phyloP scores from a whole-genome alignment of 2,888 invertebrate species.

The Celastrina argiolus region DNA sequence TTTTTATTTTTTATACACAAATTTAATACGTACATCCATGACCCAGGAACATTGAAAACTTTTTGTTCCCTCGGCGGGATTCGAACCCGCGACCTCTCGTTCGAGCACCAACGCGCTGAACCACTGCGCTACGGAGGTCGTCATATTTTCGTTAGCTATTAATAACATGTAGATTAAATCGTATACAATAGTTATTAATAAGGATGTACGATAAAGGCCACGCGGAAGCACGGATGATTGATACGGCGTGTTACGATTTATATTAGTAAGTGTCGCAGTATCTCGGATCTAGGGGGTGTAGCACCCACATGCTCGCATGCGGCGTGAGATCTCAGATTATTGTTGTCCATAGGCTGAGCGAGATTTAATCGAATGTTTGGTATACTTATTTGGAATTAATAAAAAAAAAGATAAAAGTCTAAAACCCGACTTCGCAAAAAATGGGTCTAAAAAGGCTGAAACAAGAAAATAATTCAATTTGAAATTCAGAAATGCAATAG shows the following conservation, averaged over 20 bases:
- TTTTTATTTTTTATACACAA: no score
- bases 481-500: no score
- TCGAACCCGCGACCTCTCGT: no score
- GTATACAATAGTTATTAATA: not conserved
- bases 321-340: not conserved
- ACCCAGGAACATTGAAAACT: no score
- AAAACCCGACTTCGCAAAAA: no score
- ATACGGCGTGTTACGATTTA: not conserved
- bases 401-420: no score
- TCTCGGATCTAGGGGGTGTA: not conserved
- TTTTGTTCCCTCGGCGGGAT: no score
- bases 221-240: constrained; percentile 4
- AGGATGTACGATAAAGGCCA: not conserved
- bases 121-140: no score
- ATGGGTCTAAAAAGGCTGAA: no score
- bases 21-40: no score
- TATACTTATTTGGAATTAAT: not conserved
- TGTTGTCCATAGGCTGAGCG: not conserved
- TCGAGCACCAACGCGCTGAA: no score
- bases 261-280: not conserved
- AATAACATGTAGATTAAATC: not conserved
- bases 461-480: no score
- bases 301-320: constrained; percentile 1
- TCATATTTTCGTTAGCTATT: not conserved
- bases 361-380: not conserved